These are phyloP conservation scores for Selene dorsalis DNA, from an alignment of 2,797 vertebrate species.

Conservation along the genomic window DNA sequence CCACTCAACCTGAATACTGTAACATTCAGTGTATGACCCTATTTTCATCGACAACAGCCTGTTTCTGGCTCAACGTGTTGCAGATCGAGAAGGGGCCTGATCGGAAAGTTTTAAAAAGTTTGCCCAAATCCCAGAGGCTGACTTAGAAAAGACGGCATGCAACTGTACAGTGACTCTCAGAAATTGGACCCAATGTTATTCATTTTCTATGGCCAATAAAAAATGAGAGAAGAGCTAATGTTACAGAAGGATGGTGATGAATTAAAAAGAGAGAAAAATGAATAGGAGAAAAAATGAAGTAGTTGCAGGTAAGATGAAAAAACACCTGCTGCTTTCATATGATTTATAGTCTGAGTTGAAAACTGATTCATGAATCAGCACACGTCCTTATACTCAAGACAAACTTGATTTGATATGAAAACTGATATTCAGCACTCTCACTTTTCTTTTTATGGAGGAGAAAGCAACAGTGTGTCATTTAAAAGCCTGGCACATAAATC, in stretches of 20 bases:
- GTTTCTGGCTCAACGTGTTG: background rate
- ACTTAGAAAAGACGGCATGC: background rate
- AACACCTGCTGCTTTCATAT: background rate
- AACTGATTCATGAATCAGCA: slow-evolving; percentile 22
- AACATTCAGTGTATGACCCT: background rate
- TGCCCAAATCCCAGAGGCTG: background rate
- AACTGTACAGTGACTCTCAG: background rate
- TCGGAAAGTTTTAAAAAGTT: background rate
- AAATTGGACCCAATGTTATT: background rate
- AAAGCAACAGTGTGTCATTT: slow-evolving; percentile 13
- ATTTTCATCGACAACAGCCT: background rate
- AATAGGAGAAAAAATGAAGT: background rate
- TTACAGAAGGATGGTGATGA: background rate
- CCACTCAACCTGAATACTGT: background rate
- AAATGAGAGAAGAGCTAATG: background rate
- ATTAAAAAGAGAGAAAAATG: background rate
- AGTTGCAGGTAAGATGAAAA: background rate
- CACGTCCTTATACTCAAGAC: background rate
- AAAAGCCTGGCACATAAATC: slow-evolving; percentile 1
- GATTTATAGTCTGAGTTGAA: background rate
- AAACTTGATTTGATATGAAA: slow-evolving; percentile 20
- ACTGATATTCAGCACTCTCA: background rate
- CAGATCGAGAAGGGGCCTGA: background rate
- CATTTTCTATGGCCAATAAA: background rate
- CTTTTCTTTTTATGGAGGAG: background rate